phyloP scores from a whole-genome alignment of 2,797 vertebrate species.

The Arrhamphus sclerolepis region DNA sequence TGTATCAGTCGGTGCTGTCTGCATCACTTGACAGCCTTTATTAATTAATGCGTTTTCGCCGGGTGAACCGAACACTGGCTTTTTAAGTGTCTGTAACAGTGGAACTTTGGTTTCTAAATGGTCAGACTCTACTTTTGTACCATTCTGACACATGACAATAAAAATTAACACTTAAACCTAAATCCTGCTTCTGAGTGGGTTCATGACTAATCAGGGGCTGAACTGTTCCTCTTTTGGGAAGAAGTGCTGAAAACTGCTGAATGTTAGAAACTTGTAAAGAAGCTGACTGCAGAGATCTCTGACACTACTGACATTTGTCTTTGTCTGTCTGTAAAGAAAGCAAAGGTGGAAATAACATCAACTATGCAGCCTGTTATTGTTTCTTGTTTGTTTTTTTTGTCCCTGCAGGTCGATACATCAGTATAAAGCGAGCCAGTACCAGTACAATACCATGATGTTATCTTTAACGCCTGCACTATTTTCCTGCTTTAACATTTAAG shows the following conservation, averaged over 20 bases:
- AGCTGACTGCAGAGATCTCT: background rate
- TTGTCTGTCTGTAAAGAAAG: background rate
- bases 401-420: no score
- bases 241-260: background rate
- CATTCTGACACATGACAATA: constrained; percentile 64
- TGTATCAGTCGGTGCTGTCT: constrained; percentile 10
- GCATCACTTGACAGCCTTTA: constrained; percentile 50
- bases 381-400: no score
- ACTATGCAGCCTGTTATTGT: no score
- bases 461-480: no score
- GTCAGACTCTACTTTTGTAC: constrained; percentile 71
- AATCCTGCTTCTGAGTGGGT: constrained; percentile 8
- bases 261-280: background rate
- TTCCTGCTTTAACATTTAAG: no score
- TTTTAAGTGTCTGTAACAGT: constrained; percentile 53
- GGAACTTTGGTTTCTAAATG: constrained; percentile 55
- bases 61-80: constrained; percentile 50
- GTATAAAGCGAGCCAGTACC: no score
- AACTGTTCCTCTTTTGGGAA: constrained; percentile 7
- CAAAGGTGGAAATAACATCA: no score
- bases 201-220: background rate
- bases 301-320: background rate
- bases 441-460: no score
- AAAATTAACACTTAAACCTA: constrained; percentile 65
- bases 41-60: constrained; percentile 43